Base-by-base conservation (phyloP, 2,113 vertebrate species). In the Trichechus manatus region DNA sequence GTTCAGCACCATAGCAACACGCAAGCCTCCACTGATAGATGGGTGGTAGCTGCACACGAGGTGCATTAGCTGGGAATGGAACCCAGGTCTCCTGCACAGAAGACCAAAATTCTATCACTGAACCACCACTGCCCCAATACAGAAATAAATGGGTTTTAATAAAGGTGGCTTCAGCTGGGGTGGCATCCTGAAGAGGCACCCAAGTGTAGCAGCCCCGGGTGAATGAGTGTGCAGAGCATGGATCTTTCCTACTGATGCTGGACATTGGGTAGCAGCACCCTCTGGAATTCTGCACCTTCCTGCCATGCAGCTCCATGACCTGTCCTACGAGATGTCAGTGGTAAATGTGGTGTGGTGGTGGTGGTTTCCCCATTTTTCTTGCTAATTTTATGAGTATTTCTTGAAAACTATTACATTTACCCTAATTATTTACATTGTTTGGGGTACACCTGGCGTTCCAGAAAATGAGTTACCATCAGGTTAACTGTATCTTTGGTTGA, bases 301-400 rank as follows among this genome's bases (percentile, higher is more conserved):
- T 15, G 6, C 6, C 64, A 1, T 1, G 15, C 47, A 39, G 27
- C 27, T n/a, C 33, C 15, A 6, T 11, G 4, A 27, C 31, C 64
- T 3, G 0, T 47, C 31, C 87, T 61, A 5, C 44, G 50, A 15
- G 4, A 13, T 0, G 17, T 25, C 31, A 2, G n/a, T 9, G 9
- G 36, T 11, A 22, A 64, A 63, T 29, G 0, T 1, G 17, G 8
- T 3, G 50, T 10, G n/a, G 20, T 33, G 2, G 33, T 31, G 68
- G n/a, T 9, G 31, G 8, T 14, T 31, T 11, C n/a, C 14, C 77
- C 25, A 22, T 56, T 77, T 68, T n/a, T 83, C 78, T 66, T 53
- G 36, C 33, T 25, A 80, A 53, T 36, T 61, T 53, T 44, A 14
- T 53, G 70, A 50, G 5, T 91, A 6, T 44, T 75, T 29, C 64